Conservation (phyloP, 2,113 vertebrate genomes). For the Bucco capensis region DNA sequence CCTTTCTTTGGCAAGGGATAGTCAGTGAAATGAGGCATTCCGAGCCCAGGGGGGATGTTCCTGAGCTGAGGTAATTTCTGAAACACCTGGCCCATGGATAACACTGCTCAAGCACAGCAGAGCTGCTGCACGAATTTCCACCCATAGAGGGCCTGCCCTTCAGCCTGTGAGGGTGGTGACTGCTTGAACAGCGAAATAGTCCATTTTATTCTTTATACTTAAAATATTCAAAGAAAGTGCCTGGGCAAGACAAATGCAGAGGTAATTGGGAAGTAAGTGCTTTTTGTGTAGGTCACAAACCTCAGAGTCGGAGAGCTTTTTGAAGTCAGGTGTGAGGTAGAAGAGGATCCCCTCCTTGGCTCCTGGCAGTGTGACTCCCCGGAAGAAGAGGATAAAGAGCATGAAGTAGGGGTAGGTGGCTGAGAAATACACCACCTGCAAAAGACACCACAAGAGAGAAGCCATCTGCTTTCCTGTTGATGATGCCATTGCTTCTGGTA, state of each 20-base stretch:
- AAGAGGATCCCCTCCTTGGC: slow-evolving; percentile 87
- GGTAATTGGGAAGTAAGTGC: neutral
- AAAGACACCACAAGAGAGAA: neutral
- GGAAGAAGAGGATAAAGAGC: slow-evolving; percentile 89
- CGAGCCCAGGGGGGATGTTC: neutral
- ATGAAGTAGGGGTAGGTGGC: slow-evolving; percentile 92
- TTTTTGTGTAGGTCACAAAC: slow-evolving; percentile 55
- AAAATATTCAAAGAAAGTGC: neutral
- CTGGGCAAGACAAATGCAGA: neutral
- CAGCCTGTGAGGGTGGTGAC: neutral
- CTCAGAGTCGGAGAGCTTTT: slow-evolving; percentile 82
- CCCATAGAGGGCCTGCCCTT: neutral
- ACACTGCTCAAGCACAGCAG: neutral
- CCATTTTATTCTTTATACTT: neutral
- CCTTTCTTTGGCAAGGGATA: neutral
- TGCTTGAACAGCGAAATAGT: neutral
- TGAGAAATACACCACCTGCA: slow-evolving; percentile 90
- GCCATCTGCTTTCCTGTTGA: neutral
- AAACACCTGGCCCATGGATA: fast-evolving
- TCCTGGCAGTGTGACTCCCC: slow-evolving; percentile 86
- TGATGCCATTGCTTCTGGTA: fast-evolving
- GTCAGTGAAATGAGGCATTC: neutral
- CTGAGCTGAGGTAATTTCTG: neutral
- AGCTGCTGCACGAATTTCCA: neutral
- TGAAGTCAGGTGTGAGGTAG: slow-evolving; percentile 89